Evolutionary conservation across 1,140 invertebrate species (phyloP), one percentile per base, ranked within the genome.

Genomic region (Vanessa tameamea): DNA sequence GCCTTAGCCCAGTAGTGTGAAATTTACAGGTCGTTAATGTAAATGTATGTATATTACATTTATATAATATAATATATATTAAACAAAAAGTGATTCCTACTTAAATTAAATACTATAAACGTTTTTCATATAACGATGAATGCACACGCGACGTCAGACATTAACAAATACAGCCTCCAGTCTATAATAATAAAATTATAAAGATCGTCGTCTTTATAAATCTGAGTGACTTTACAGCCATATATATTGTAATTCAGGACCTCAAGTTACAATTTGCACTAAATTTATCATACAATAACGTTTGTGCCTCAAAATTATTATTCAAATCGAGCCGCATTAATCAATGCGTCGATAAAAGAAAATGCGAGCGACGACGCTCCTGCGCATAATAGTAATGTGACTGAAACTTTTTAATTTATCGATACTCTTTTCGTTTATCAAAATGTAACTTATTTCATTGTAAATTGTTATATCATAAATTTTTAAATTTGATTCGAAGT

Each of bases 241-340:
- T 64, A 47, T 43, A 47, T 69, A 69, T 69, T 43, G 71, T 70
- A 75, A 75, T 70, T 75, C 73, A 64, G 77, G 76, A 74, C 80
- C 80, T 87, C 84, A 86, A 81, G 83, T 90, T 90, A 91, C 89
- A 91, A 90, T 91, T 92, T 91, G 88, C 91, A 92, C 91, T 92
- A 92, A 92, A 92, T 91, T 92, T 91, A 91, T 92, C 90, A 91
- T 89, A 92, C 90, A 91, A 90, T 92, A 92, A 92, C 86, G 84
- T 90, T 89, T 88, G 87, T 88, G 86, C 84, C 87, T 88, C 86
- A 88, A 91, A 89, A 92, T 91, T 92, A 91, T 92, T 92, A 92
- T 92, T 92, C 88, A 92, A 92, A 92, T 92, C 89, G 84, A 87
- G 77, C 76, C 79, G 85, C 88, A 92, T 92, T 91, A 91, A 91